Evolutionary conservation across 1,140 invertebrate species (phyloP).

Genomic region (Epicauta chinensis): DNA sequence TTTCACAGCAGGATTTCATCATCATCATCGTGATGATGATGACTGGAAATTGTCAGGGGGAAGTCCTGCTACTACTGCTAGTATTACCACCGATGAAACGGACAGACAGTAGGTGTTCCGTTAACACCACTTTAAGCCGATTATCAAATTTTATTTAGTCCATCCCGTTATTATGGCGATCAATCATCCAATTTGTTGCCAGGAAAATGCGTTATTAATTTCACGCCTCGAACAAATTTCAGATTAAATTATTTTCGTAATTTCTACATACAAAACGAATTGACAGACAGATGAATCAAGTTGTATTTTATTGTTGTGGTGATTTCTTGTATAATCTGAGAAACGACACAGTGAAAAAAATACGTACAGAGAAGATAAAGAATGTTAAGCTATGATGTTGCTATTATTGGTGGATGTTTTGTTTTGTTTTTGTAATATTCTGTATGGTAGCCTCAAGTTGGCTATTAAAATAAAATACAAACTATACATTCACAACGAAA

Average conservation of each 20-base stretch:
- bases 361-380: too few species aligned
- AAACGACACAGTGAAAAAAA: too few species aligned
- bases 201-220: not conserved
- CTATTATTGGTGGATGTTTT: not conserved
- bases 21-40: too few species aligned
- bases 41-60: constrained; percentile 1
- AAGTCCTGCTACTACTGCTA: not conserved
- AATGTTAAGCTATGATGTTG: not conserved
- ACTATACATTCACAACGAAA: constrained; percentile 6
- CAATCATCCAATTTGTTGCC: not conserved
- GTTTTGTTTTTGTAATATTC: not conserved
- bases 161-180: constrained; percentile 5
- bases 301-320: too few species aligned
- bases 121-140: constrained; percentile 7
- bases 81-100: too few species aligned
- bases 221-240: not conserved
- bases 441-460: not conserved
- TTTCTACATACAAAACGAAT: not conserved
- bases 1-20: constrained; percentile 6
- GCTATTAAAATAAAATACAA: constrained; percentile 14
- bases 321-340: too few species aligned
- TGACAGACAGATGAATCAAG: too few species aligned
- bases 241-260: not conserved
- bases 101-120: constrained; percentile 4
- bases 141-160: constrained; percentile 11